Evolutionary conservation across 2,113 vertebrate genomes (phyloP), one percentile per base, ranked within the genome.

Genomic region (Cercocebus atys): DNA sequence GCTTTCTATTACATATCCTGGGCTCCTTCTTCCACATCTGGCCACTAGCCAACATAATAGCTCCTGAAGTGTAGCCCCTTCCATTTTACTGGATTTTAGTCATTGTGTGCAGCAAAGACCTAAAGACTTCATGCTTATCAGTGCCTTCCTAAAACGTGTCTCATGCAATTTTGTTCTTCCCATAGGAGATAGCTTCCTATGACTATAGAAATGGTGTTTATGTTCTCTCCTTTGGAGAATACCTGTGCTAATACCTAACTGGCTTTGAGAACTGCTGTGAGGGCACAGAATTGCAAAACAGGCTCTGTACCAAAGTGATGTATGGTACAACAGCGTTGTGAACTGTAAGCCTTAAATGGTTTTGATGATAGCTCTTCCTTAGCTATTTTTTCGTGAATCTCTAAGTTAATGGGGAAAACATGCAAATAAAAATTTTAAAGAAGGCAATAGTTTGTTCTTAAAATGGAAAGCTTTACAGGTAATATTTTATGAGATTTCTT

Each of bases 391-490:
- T 18, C 40, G 35, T 6, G 78, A 81, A 91, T 27, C 50, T 93
- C 66, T 96, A 92, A n/a, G 40, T 95, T 93, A 73, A 40, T 91
- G 94, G 32, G 59, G 50, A 18, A 95, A 94, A 93, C 32, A 70
- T 97, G 23, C 84, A 82, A 70, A 93, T 96, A 84, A 45, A 90
- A 66, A 47, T 92, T 94, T 88, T 85, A 96, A 95, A 86, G 88
- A 75, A 94, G 6, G 30, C 78, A 13, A 40, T 57, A 85, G 25
- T 82, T 59, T 55, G 75, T 27, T 78, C n/a, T 89, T 90, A 32
- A 97, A 97, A 92, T 97, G 50, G 95, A 97, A 98, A 95, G 16
- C 57, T 96, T 97, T 86, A 57, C 35, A 95, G 81, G 2, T 59
- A 72, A 10, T 92, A 84, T 92, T 89, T 89, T 88, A 73, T 45